Evolutionary conservation across 1,140 invertebrate genomes (phyloP), one percentile per base, ranked within the genome.

Genomic region (Nautilus pompilius): DNA sequence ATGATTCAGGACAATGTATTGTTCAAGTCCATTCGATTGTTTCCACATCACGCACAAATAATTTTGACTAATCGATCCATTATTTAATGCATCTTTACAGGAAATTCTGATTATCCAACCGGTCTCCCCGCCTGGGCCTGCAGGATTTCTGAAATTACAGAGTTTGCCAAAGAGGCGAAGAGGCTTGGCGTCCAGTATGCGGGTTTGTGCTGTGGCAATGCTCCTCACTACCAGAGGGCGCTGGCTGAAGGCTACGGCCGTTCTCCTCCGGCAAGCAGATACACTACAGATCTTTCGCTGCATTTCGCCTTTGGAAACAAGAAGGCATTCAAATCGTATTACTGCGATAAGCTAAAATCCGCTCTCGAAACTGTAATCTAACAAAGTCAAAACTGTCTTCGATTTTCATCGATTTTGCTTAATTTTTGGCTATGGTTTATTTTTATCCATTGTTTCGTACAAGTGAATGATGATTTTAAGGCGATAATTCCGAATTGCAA

Each of bases 141-240:
- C 58, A 70, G 66, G 26, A 62, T 71, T 17, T 59, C 62, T 20
- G 68, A 79, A 22, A 69, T 80, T 33, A 58, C 58, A 26, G 24
- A 67, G 29, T 80, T 76, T 34, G 77, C 74, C 4, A 34, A 67
- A 33, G 63, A 76, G 34, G 69, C 69, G 8, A 72, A 70, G 53
- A 70, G 73, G 24, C 65, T 79, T 15, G 79, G 77, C 1, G 60
- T 80, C 0, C 62, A 78, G 48, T 80, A 80, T 56, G 69, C 79
- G 1, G 79, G 79, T n/a, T 63, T 80, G 17, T 80, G 79, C 59
- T 80, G 79, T 51, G 79, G 79, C 32, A 75, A 76, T 30, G 66
- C 68, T 10, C 48, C 74, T 2, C 60, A 74, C 54, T 70, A 77
- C 46, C 53, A 69, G 5, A 67, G 79, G 2, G 67, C 70, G 32